Percentiles rank a stretch among this genome's conserved stretches.
phyloP scores from a whole-genome alignment of 2,797 vertebrate species.

The Chaetophractus vellerosus region DNA sequence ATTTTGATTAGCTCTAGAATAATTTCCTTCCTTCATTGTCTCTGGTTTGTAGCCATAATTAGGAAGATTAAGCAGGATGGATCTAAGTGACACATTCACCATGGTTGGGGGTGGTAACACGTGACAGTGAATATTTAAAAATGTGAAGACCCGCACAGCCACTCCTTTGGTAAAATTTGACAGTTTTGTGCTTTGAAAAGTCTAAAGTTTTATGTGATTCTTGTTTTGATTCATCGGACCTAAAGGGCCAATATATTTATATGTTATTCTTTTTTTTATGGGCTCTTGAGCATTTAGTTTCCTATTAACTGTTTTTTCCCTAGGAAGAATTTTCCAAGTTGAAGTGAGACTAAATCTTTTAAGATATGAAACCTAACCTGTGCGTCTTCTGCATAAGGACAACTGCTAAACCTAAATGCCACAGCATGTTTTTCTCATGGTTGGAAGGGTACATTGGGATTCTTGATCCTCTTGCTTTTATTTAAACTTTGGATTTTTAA shows the following conservation, averaged over 20 bases:
- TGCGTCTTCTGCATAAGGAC: neutral
- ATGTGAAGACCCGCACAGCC: neutral
- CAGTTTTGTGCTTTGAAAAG: constrained; percentile 42
- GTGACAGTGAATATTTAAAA: constrained; percentile 63
- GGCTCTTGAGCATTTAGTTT: constrained; percentile 48
- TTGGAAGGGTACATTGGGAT: neutral
- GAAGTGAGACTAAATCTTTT: neutral
- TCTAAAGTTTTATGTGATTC: neutral
- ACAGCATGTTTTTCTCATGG: neutral
- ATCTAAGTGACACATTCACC: neutral
- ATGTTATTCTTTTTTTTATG: constrained; percentile 32
- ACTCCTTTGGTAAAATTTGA: constrained; percentile 23
- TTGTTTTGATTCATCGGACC: constrained; percentile 23
- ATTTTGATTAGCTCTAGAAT: constrained; percentile 84
- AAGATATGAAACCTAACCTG: constrained; percentile 44
- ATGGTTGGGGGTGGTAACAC: neutral
- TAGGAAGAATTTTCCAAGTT: constrained; percentile 21
- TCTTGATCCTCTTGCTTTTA: neutral
- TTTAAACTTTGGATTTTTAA: constrained; percentile 52
- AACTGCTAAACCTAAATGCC: neutral
- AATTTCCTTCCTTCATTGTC: constrained; percentile 75
- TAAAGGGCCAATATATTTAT: neutral
- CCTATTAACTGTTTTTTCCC: constrained; percentile 46
- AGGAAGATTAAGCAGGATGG: constrained; percentile 26
- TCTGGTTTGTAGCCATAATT: constrained; percentile 71